These are phyloP conservation scores for Strongylocentrotus purpuratus DNA, from an alignment of 35 echinoderm and acorn worm species.

Conservation along the genomic window DNA sequence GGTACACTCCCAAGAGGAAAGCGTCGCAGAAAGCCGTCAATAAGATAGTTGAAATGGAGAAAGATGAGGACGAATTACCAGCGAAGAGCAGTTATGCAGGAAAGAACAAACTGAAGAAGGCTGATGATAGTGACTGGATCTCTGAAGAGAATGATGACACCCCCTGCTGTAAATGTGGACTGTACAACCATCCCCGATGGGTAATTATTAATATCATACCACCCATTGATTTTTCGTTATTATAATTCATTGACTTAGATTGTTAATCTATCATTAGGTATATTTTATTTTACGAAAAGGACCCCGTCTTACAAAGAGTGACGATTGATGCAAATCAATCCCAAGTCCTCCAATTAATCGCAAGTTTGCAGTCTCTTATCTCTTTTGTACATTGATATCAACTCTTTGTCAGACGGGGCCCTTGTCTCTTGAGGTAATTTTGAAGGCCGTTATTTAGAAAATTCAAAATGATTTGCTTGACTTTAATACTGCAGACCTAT, in stretches of 20 bases:
- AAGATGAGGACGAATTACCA: constrained; percentile 63
- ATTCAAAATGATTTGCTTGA: too few species aligned
- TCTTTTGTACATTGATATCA: too few species aligned
- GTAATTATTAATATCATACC: constrained; percentile 52
- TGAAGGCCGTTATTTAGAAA: too few species aligned
- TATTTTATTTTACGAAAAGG: too few species aligned
- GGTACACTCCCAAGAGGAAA: constrained; percentile 58
- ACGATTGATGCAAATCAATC: too few species aligned
- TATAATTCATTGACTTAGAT: neutral
- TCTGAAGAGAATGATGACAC: constrained; percentile 75
- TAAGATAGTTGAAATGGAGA: constrained; percentile 55
- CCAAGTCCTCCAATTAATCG: too few species aligned
- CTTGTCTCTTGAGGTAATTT: too few species aligned
- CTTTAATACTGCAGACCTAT: too few species aligned
- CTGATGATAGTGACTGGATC: constrained; percentile 26
- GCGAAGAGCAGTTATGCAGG: constrained; percentile 14
- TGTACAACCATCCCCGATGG: constrained; percentile 89
- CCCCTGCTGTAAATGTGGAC: constrained; percentile 87
- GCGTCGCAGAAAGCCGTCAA: constrained; percentile 55
- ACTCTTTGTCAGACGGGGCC: too few species aligned
- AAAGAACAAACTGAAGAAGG: constrained; percentile 41
- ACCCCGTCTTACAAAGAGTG: too few species aligned
- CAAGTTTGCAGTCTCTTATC: too few species aligned
- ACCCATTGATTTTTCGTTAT: neutral
- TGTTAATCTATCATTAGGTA: too few species aligned